phyloP scores from a whole-genome alignment of 1,140 invertebrate genomes.

The Latrodectus geometricus region DNA sequence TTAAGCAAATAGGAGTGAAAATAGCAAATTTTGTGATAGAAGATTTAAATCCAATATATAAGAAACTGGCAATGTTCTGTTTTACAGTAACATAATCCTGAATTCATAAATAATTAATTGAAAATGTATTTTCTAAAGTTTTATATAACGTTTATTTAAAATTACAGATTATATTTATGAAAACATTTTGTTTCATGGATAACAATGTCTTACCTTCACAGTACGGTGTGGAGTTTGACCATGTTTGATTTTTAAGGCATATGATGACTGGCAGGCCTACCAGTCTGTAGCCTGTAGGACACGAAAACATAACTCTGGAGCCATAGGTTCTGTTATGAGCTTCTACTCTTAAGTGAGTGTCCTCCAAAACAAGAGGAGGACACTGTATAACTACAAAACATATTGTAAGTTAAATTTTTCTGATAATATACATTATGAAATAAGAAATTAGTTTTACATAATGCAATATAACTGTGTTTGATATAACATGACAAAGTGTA shows the following conservation, averaged over 20 bases:
- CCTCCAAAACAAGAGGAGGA: conserved; percentile 70
- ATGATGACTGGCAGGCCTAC: conserved; percentile 79
- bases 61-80: too few relatives aligned
- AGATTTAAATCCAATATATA: too few relatives aligned
- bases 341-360: conserved; percentile 72
- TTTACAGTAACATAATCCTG: too few relatives aligned
- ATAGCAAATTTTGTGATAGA: too few relatives aligned
- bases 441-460: too few relatives aligned
- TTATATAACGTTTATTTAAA: neutral
- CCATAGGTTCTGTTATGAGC: conserved; percentile 77
- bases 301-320: conserved; percentile 81
- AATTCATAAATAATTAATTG: too few relatives aligned
- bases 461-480: too few relatives aligned
- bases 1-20: too few relatives aligned
- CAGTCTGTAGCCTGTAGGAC: conserved; percentile 83
- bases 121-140: too few relatives aligned
- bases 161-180: neutral
- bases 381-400: conserved; percentile 75
- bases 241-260: conserved; percentile 81
- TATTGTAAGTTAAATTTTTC: neutral
- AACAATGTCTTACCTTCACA: conserved; percentile 61
- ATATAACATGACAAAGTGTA: too few relatives aligned
- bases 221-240: conserved; percentile 71
- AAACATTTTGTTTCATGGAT: neutral
- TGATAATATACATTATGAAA: too few relatives aligned